phyloP scores from a whole-genome alignment of 2,797 vertebrate species.

The Anas bernieri region DNA sequence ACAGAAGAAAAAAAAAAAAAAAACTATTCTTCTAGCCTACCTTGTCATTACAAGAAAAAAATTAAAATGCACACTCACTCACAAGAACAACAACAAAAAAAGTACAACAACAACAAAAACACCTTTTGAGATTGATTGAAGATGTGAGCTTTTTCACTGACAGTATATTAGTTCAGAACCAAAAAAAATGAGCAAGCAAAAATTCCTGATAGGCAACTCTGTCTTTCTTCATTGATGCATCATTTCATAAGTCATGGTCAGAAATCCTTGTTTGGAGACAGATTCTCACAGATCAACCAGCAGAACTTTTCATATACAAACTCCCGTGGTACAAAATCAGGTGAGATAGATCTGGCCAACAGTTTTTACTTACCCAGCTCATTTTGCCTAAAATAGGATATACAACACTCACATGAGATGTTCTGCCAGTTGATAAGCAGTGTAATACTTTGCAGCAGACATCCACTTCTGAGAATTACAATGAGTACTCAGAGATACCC shows the following conservation, averaged over 20 bases:
- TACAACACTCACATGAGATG: background rate
- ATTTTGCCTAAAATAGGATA: background rate
- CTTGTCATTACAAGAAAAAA: background rate
- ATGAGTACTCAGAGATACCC: background rate
- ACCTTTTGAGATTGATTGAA: conserved; percentile 25
- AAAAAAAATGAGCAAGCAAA: conserved; percentile 19
- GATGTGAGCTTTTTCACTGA: background rate
- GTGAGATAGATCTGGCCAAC: background rate
- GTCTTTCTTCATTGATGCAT: background rate
- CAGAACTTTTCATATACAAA: background rate
- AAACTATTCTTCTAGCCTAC: background rate
- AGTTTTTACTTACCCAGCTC: background rate
- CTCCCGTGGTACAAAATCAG: background rate
- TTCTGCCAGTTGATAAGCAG: background rate
- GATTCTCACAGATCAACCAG: conserved; percentile 3
- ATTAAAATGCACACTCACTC: background rate
- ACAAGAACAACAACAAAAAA: background rate
- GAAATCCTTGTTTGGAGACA: background rate
- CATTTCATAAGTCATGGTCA: background rate
- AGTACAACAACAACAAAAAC: background rate
- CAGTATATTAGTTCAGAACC: conserved; percentile 21
- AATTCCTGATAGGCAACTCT: background rate
- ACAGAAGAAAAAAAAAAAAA: background rate
- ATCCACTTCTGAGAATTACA: background rate
- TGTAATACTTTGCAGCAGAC: background rate